These are phyloP conservation scores for Antennarius maculatus DNA, from an alignment of 2,797 vertebrate species.

Conservation along the genomic window DNA sequence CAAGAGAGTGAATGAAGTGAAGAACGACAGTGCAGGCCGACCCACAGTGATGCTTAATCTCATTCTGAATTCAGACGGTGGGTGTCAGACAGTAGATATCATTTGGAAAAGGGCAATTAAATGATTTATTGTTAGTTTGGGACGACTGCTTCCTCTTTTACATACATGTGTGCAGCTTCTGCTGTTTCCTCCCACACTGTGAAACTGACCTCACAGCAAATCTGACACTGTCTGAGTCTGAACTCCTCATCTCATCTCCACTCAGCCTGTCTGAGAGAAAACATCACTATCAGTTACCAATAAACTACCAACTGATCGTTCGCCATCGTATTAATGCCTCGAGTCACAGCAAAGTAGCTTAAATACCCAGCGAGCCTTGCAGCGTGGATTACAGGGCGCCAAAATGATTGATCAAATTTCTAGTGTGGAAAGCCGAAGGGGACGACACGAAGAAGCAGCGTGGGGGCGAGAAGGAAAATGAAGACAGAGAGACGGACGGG, in stretches of 20 bases:
- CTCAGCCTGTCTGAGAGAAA: conserved; percentile 12
- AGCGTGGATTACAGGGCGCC: too few species aligned
- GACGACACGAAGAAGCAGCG: not conserved
- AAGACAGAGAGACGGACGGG: not conserved
- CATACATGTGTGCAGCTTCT: not conserved
- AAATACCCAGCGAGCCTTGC: not conserved
- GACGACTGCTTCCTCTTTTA: not conserved
- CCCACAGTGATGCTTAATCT: conserved; percentile 17
- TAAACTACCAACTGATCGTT: conserved; percentile 7
- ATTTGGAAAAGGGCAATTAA: not conserved
- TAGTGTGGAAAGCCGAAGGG: conserved; percentile 7
- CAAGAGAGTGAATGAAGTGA: conserved; percentile 28
- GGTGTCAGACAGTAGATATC: conserved; percentile 14
- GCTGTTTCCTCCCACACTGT: conserved; percentile 3
- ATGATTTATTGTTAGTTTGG: not conserved
- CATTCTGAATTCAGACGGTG: conserved; percentile 42
- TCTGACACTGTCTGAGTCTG: conserved; percentile 39
- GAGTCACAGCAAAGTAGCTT: conserved; percentile 17
- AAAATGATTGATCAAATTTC: conserved; percentile 6
- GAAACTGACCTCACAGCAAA: conserved; percentile 34
- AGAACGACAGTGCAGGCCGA: conserved; percentile 20
- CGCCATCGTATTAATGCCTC: conserved; percentile 23
- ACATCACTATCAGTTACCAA: conserved; percentile 19
- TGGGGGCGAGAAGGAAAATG: not conserved
- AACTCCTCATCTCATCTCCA: conserved; percentile 23